Evolutionary conservation across 2,888 invertebrate species (phyloP).

Genomic region (Stenolophus ochropezus): DNA sequence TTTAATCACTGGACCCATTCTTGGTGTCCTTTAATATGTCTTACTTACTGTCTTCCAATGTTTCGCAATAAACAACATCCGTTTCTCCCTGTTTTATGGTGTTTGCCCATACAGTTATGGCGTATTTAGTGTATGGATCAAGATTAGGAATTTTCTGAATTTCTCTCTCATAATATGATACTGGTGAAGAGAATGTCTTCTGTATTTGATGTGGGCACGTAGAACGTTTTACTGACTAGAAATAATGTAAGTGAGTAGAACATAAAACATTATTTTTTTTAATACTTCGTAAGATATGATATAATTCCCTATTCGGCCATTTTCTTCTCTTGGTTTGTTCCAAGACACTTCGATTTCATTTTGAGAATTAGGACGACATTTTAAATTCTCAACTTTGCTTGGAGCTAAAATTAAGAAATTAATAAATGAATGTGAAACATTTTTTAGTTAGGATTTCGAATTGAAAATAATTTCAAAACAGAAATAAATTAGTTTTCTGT

Average conservation of each 20-base stretch:
- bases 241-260: background rate
- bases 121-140: constrained; percentile 2
- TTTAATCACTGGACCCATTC: too few species aligned
- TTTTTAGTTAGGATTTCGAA: too few species aligned
- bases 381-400: background rate
- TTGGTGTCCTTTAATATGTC: too few species aligned
- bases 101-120: background rate
- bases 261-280: background rate
- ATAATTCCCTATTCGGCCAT: constrained; percentile 24
- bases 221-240: constrained; percentile 15
- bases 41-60: background rate
- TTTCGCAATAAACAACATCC: background rate
- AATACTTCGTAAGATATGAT: constrained; percentile 19
- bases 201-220: background rate
- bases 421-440: too few species aligned
- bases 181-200: background rate
- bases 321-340: constrained; percentile 5
- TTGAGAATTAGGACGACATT: background rate
- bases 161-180: background rate
- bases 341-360: constrained; percentile 8
- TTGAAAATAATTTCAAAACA: too few species aligned
- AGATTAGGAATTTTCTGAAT: background rate
- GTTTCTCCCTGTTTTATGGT: constrained; percentile 8
- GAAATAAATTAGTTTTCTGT: too few species aligned
- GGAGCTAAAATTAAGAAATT: constrained; percentile 26